phyloP scores from a whole-genome alignment of 1,140 invertebrate genomes.

The Drosophila lowei region DNA sequence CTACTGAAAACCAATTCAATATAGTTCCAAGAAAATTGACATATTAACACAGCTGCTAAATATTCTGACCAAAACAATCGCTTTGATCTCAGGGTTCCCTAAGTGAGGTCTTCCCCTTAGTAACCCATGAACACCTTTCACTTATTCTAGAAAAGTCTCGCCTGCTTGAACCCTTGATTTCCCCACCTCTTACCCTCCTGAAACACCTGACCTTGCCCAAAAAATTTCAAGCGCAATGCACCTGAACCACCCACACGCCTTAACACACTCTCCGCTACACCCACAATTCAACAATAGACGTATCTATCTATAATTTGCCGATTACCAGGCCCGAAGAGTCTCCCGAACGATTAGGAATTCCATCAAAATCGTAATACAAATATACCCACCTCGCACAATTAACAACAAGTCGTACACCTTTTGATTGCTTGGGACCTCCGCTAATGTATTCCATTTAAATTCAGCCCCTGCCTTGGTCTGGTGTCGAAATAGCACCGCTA shows the following conservation, averaged over 20 bases:
- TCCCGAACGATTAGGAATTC: conserved; percentile 21
- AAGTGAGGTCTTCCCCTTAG: no score
- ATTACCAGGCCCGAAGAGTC: conserved; percentile 8
- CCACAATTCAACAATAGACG: conserved; percentile 3
- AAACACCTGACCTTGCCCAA: conserved; percentile 28
- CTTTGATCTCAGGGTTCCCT: no score
- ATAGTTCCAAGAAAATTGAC: neutral
- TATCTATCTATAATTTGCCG: conserved; percentile 27
- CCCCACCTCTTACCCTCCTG: neutral
- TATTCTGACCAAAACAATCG: no score
- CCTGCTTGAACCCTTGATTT: neutral
- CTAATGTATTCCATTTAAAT: conserved; percentile 46
- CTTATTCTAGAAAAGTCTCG: neutral
- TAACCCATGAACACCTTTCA: neutral
- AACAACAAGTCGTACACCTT: conserved; percentile 45
- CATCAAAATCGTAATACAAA: conserved; percentile 6
- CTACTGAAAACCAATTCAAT: neutral
- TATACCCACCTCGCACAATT: conserved; percentile 1
- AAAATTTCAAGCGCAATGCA: conserved; percentile 23
- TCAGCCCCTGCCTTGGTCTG: conserved; percentile 31
- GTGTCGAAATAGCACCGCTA: conserved; percentile 4
- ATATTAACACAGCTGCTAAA: no score
- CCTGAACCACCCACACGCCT: neutral
- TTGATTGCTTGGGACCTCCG: conserved; percentile 35
- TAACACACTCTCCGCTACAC: neutral